Evolutionary conservation across 2,113 vertebrate genomes (phyloP).

Genomic region (Ceyx cyanopectus): DNA sequence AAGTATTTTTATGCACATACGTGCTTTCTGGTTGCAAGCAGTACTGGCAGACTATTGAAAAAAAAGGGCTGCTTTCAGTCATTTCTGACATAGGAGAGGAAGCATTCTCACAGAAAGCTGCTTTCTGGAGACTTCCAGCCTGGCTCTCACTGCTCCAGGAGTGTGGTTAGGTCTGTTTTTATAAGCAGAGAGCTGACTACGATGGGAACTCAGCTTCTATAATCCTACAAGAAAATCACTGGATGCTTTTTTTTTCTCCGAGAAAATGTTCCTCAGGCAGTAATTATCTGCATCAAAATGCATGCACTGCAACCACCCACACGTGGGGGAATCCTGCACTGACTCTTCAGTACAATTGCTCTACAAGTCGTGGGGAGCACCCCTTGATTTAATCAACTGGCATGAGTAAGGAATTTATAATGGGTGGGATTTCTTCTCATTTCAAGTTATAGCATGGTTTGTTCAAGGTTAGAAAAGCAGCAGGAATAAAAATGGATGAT

Average conservation of each 20-base stretch:
- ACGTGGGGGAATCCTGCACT: neutral
- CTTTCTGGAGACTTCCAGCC: neutral
- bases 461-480: neutral
- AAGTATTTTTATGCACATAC: neutral
- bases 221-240: neutral
- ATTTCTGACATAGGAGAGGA: neutral
- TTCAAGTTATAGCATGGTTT: neutral
- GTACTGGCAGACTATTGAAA: neutral
- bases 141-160: neutral
- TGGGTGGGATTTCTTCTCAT: neutral
- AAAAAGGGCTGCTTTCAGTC: neutral
- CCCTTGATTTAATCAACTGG: neutral
- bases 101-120: neutral
- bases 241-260: neutral
- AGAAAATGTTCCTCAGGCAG: neutral
- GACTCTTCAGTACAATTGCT: neutral
- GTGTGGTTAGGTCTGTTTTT: neutral
- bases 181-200: neutral
- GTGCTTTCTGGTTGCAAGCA: neutral
- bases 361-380: neutral
- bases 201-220: neutral
- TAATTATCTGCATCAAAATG: constrained; percentile 1
- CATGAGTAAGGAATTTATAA: neutral
- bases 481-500: neutral
- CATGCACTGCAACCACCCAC: neutral